These are phyloP conservation scores for Tachina fera DNA, from an alignment of 2,888 invertebrate species.

Conservation along the genomic window DNA sequence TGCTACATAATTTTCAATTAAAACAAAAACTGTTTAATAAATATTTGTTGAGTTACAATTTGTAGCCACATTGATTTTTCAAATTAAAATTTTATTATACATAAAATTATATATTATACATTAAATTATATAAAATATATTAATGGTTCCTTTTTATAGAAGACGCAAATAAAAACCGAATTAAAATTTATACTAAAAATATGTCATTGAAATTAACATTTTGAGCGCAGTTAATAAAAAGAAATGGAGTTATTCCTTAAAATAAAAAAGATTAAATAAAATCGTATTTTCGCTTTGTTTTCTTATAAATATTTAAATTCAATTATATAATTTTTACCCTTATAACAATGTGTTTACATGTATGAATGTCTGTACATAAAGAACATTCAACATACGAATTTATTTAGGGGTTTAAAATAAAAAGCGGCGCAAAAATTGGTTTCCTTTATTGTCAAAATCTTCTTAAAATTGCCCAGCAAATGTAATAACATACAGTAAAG, in stretches of 20 bases:
- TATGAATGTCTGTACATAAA: not conserved
- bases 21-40: too few species aligned
- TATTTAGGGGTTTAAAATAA: not conserved
- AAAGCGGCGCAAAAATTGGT: conserved; percentile 7
- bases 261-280: not conserved
- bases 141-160: too few species aligned
- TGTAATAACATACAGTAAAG: too few species aligned
- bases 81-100: too few species aligned
- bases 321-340: conserved; percentile 70
- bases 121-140: too few species aligned
- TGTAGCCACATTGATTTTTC: too few species aligned
- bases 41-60: too few species aligned
- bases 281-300: not conserved
- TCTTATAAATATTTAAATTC: conserved; percentile 72
- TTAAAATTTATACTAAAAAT: not conserved
- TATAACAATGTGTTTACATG: not conserved
- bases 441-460: conserved; percentile 47
- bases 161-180: not conserved
- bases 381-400: not conserved
- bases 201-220: not conserved
- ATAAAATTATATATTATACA: too few species aligned
- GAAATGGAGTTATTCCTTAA: not conserved
- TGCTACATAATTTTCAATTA: too few species aligned
- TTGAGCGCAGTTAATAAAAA: not conserved
- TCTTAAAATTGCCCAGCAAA: conserved; percentile 30